Conservation (phyloP, 2,888 invertebrate genomes). For the Augiades crinisus region DNA sequence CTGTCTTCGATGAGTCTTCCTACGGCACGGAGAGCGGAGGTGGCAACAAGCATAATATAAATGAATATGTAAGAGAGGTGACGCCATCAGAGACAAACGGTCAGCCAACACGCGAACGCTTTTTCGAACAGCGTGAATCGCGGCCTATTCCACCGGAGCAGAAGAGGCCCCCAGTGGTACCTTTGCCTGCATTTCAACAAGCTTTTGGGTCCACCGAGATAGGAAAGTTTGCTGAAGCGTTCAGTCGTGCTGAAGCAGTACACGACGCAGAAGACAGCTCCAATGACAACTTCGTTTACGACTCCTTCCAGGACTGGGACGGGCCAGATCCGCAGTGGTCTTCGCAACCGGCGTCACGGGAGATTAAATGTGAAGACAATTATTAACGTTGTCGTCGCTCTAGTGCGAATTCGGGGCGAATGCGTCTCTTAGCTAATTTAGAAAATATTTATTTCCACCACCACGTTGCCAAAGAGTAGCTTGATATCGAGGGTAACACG, state of each 20-base stretch:
- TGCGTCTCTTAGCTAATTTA: constrained; percentile 69
- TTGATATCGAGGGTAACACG: constrained; percentile 50
- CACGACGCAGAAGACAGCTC: constrained; percentile 61
- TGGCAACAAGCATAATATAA: constrained; percentile 40
- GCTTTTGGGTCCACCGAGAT: constrained; percentile 93
- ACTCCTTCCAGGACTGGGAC: constrained; percentile 71
- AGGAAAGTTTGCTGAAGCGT: constrained; percentile 90
- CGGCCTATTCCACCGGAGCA: constrained; percentile 56
- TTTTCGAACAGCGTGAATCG: constrained; percentile 41
- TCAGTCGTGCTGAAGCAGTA: constrained; percentile 81
- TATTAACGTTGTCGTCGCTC: constrained; percentile 56
- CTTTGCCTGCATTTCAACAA: constrained; percentile 91
- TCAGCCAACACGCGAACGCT: constrained; percentile 45
- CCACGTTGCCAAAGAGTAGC: constrained; percentile 78
- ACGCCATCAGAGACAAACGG: constrained; percentile 40
- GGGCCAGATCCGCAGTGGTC: constrained; percentile 65
- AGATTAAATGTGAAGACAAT: constrained; percentile 75
- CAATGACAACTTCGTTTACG: constrained; percentile 63
- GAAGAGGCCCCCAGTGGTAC: constrained; percentile 74
- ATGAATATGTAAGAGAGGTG: constrained; percentile 44
- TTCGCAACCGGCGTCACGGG: constrained; percentile 58
- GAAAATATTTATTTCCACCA: constrained; percentile 75
- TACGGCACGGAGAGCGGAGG: constrained; percentile 48
- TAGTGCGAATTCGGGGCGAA: constrained; percentile 62
- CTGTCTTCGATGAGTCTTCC: constrained; percentile 57